phyloP scores from a whole-genome alignment of 1,140 invertebrate species.

The Lepidotrigona ventralis region DNA sequence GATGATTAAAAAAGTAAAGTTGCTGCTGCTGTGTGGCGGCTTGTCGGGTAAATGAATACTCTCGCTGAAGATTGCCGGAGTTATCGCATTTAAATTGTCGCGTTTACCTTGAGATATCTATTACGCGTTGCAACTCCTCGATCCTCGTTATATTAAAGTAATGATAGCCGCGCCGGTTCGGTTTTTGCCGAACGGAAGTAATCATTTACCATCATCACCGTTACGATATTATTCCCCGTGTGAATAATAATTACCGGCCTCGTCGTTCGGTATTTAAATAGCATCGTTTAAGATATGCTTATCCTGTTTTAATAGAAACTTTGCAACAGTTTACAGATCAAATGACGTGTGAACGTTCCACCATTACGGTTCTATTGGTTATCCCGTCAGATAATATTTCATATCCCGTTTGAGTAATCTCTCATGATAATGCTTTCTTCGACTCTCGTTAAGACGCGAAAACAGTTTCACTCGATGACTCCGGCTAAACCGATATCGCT shows the following conservation, averaged over 20 bases:
- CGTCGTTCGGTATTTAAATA: background rate
- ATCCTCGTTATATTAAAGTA: constrained; percentile 10
- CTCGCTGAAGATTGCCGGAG: constrained; percentile 4
- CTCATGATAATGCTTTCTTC: constrained; percentile 45
- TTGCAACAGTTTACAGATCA: background rate
- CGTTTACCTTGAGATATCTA: constrained; percentile 46
- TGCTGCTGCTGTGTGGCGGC: background rate
- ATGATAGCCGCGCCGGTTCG: background rate
- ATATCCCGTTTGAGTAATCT: constrained; percentile 42
- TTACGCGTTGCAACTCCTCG: constrained; percentile 2
- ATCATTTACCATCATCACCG: constrained; percentile 33
- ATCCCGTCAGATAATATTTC: constrained; percentile 16
- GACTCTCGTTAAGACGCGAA: constrained; percentile 22
- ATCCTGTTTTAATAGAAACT: background rate
- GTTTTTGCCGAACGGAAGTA: constrained; percentile 18
- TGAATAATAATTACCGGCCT: constrained; percentile 30
- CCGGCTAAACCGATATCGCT: constrained; percentile 21
- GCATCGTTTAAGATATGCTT: constrained; percentile 2
- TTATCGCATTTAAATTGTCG: constrained; percentile 47
- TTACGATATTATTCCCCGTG: constrained; percentile 30
- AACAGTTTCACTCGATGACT: constrained; percentile 38
- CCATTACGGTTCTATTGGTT: background rate
- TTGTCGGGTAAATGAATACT: constrained; percentile 7
- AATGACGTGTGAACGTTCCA: background rate
- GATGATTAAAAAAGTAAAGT: constrained; percentile 36